Percentiles rank a stretch among this genome's conserved stretches.
These are phyloP conservation scores for Gonatopus flavifemur DNA, from an alignment of 1,140 invertebrate genomes.

Conservation along the genomic window DNA sequence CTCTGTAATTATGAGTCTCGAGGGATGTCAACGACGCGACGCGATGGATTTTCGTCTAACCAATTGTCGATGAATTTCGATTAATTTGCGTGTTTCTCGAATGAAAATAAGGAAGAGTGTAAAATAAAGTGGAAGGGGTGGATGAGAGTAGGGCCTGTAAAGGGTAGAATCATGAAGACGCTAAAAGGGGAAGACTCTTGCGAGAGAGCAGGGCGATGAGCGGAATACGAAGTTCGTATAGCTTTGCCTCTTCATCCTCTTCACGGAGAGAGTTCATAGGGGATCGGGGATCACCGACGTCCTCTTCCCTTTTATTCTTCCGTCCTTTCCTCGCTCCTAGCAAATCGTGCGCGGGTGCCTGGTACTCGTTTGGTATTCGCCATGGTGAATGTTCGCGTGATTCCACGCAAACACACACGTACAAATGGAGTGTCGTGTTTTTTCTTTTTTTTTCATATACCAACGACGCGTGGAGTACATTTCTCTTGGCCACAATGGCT, in stretches of 20 bases:
- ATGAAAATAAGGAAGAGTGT: too few relatives aligned
- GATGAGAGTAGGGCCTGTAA: too few relatives aligned
- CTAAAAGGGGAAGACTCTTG: not conserved
- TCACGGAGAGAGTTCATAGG: not conserved
- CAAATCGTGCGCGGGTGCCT: not conserved
- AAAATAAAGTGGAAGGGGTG: too few relatives aligned
- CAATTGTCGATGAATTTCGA: not conserved
- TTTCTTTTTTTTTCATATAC: too few relatives aligned
- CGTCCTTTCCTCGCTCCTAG: not conserved
- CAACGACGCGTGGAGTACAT: not conserved
- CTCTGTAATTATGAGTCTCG: too few relatives aligned
- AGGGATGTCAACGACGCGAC: too few relatives aligned
- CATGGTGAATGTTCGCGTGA: not conserved
- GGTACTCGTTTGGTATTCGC: not conserved
- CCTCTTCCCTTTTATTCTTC: not conserved
- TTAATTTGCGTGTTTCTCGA: not conserved
- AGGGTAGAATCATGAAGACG: too few relatives aligned
- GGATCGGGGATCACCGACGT: not conserved
- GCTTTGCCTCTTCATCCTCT: not conserved
- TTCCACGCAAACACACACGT: not conserved
- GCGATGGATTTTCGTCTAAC: too few relatives aligned
- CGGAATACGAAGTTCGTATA: not conserved
- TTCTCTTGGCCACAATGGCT: slow-evolving; percentile 1
- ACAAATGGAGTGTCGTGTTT: too few relatives aligned
- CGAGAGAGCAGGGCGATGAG: not conserved